Percentiles rank a stretch among this genome's conserved stretches.
Evolutionary conservation across 2,888 invertebrate species (phyloP).

Genomic region (Rhingia campestris): DNA sequence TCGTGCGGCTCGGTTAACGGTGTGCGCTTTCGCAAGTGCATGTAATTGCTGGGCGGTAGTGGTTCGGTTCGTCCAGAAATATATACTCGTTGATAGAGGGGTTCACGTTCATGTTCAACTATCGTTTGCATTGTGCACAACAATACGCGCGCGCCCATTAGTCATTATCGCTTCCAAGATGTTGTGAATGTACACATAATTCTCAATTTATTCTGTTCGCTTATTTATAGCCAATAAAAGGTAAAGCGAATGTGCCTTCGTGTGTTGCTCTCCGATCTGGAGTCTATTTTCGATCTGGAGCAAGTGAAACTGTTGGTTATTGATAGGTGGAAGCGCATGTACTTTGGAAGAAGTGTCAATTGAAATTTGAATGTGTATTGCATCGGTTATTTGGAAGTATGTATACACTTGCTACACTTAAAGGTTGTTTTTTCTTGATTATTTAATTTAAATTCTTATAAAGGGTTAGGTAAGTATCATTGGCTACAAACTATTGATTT

Average conservation of each 20-base stretch:
- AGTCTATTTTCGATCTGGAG: constrained; percentile 5
- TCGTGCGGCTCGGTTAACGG: constrained; percentile 15
- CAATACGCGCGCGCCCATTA: constrained; percentile 15
- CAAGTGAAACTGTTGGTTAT: neutral
- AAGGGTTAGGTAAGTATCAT: no score
- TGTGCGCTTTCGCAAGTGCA: constrained; percentile 21
- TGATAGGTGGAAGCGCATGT: neutral
- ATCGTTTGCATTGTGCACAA: neutral
- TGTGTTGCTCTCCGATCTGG: constrained; percentile 11
- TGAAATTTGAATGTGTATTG: neutral
- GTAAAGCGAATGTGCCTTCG: neutral
- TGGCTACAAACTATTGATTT: no score
- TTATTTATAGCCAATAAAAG: constrained; percentile 41
- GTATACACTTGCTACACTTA: neutral
- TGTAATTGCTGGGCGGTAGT: constrained; percentile 33
- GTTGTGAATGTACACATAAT: constrained; percentile 20
- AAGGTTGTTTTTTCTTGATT: no score
- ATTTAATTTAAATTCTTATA: no score
- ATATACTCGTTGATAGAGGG: constrained; percentile 14
- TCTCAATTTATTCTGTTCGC: constrained; percentile 38
- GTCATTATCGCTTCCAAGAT: constrained; percentile 37
- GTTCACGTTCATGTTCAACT: constrained; percentile 11
- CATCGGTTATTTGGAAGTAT: neutral
- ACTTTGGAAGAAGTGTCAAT: neutral
- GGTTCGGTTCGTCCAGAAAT: constrained; percentile 18